Evolutionary conservation across 1,140 invertebrate genomes (phyloP).

Genomic region (Brachionus manjavacas): DNA sequence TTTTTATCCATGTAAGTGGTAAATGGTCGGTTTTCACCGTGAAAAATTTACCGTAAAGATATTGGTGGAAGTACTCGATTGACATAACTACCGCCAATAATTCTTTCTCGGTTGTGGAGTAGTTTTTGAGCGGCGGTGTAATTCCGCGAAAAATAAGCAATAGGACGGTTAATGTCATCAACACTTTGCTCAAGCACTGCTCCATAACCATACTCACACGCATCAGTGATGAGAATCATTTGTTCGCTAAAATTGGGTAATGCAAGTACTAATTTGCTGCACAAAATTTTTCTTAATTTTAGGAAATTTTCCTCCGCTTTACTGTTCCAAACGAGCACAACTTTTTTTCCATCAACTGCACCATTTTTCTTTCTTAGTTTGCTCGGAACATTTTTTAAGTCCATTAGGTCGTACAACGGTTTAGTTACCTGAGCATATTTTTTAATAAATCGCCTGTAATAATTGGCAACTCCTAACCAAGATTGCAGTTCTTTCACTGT

Average conservation of each 20-base stretch:
- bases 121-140: slow-evolving; percentile 42
- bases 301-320: background rate
- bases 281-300: background rate
- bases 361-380: slow-evolving; percentile 5
- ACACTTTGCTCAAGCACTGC: background rate
- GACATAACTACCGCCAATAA: slow-evolving; percentile 54
- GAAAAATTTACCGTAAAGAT: slow-evolving; percentile 56
- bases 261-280: background rate
- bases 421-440: slow-evolving; percentile 46
- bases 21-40: slow-evolving; percentile 59
- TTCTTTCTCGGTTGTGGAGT: slow-evolving; percentile 53
- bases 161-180: background rate
- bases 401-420: slow-evolving; percentile 41
- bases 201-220: background rate
- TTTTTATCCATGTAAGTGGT: slow-evolving; percentile 54
- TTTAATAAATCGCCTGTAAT: slow-evolving; percentile 48
- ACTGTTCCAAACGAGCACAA: background rate
- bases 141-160: slow-evolving; percentile 1
- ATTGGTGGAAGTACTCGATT: slow-evolving; percentile 54
- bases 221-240: background rate
- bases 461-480: slow-evolving; percentile 49
- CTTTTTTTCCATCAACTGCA: background rate
- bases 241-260: slow-evolving; percentile 4
- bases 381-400: background rate
- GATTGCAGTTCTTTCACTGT: slow-evolving; percentile 35